Evolutionary conservation across 2,888 invertebrate species (phyloP).

Genomic region (Pelosia muscerda): DNA sequence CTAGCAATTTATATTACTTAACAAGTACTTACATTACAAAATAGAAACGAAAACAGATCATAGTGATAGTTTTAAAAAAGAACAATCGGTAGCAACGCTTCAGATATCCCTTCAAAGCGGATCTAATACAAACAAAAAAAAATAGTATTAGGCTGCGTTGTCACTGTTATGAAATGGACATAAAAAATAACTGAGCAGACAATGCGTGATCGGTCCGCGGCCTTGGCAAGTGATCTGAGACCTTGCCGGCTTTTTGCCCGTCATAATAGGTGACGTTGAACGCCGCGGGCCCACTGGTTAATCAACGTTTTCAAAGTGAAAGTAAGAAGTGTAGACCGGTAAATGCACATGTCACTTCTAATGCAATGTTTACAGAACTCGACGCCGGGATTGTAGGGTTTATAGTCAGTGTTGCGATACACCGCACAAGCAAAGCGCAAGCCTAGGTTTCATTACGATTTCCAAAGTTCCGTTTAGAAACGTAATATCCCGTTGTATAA

Average conservation of each 20-base stretch:
- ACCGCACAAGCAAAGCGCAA: conserved; percentile 13
- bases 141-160: conserved; percentile 15
- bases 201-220: conserved; percentile 61
- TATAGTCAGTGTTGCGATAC: conserved; percentile 32
- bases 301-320: conserved; percentile 49
- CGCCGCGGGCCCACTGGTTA: conserved; percentile 38
- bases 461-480: conserved; percentile 26
- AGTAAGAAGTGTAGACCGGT: conserved; percentile 38
- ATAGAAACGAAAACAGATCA: not conserved
- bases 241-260: conserved; percentile 65
- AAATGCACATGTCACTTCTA: conserved; percentile 39
- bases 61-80: not conserved
- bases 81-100: not conserved
- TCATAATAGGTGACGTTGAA: conserved; percentile 55
- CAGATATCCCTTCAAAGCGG: not conserved
- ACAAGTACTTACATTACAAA: not conserved
- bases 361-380: conserved; percentile 37
- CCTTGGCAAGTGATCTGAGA: conserved; percentile 66
- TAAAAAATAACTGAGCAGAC: conserved; percentile 55
- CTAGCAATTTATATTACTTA: not conserved
- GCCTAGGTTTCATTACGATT: conserved; percentile 27
- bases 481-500: conserved; percentile 19
- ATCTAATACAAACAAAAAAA: conserved; percentile 25
- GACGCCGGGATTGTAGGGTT: conserved; percentile 40
- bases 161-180: conserved; percentile 52